Evolutionary conservation across 1,140 invertebrate genomes (phyloP).

Genomic region (Drosophila jambulina): DNA sequence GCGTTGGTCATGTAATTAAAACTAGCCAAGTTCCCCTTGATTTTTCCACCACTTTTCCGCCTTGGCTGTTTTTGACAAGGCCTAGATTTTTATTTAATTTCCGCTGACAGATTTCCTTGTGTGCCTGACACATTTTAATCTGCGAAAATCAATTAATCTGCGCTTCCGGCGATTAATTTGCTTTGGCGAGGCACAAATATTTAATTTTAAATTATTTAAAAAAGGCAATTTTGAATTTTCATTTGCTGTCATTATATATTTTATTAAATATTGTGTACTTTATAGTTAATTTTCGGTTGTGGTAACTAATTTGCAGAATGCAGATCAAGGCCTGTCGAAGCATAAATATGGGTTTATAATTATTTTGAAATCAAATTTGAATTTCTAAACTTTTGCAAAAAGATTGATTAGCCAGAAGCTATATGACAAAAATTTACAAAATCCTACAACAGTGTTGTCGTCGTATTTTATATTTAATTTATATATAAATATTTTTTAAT

Average conservation of each 20-base stretch:
- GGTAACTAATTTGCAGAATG: background rate
- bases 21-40: background rate
- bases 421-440: no score
- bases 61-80: background rate
- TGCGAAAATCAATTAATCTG: background rate
- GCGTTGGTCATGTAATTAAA: conserved; percentile 8
- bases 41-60: background rate
- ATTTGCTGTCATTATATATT: background rate
- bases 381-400: no score
- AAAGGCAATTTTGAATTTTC: no score
- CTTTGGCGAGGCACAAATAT: background rate
- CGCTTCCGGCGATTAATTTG: background rate
- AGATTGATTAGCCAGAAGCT: no score
- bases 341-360: background rate
- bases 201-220: background rate
- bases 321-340: background rate
- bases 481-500: no score
- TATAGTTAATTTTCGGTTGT: no score
- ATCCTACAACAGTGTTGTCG: no score
- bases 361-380: no score
- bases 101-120: conserved; percentile 6
- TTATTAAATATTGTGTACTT: background rate
- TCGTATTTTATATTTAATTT: no score
- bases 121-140: conserved; percentile 15
- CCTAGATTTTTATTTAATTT: conserved; percentile 13